Base-by-base conservation (phyloP, 2,888 invertebrate species). In the Erebia epiphron region DNA sequence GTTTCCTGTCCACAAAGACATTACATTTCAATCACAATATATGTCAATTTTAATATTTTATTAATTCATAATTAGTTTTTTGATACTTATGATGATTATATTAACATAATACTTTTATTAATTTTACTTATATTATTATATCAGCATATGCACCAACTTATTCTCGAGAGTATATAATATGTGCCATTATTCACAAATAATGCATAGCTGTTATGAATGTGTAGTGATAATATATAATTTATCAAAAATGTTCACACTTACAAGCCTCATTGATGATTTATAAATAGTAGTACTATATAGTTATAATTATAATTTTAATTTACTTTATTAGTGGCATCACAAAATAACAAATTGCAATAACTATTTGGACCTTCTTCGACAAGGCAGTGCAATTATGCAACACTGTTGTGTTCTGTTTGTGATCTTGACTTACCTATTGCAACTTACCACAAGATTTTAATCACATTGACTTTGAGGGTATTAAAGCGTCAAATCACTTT, bases 1-100 rank as follows among this genome's bases (percentile, higher is more conserved):
- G 93, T 93, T 93, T 93, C 93, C 93, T 93, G 93, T 92, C 92
- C 90, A 87, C 80, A n/a, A 8, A 56, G n/a, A 50, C 67, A 67
- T 77, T 84, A 84, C 79, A 79, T 82, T 87, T 82, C 79, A 84
- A 82, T 86, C 82, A 85, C 84, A 83, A 82, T 79, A 85, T 86
- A 82, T 86, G 88, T 90, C 85, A 87, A 87, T 88, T 88, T 84
- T 82, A 78, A 81, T 83, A 80, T 80, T 86, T 82, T 82, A 85
- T 67, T 68, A 73, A 62, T 83, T n/a, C n/a, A n/a, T 86, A 84
- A 81, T 62, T 85, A 76, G 60, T 84, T 78, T 26, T 80, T 83
- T 14, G n/a, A 81, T 82, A 58, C 82, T 82, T 86, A 78, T 74
- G 79, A 82, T 73, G 68, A 68, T 76, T 71, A 75, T 73, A 35